Conservation (phyloP, 2,888 invertebrate species). For the Spilosoma lubricipeda region DNA sequence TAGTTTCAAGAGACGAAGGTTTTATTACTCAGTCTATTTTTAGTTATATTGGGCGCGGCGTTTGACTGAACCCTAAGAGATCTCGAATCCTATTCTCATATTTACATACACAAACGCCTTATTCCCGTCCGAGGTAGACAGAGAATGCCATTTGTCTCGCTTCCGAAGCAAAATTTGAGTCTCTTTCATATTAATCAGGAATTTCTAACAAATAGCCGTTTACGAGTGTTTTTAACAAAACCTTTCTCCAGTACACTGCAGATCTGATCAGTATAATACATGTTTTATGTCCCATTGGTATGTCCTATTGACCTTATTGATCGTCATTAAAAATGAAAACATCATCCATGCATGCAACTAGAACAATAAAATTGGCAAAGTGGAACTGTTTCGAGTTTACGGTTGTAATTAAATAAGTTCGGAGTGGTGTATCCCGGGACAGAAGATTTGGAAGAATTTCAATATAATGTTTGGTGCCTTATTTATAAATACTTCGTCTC, state of each 20-base stretch:
- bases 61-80: neutral
- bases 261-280: too few relatives aligned
- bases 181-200: too few relatives aligned
- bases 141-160: too few relatives aligned
- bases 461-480: constrained; percentile 27
- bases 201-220: too few relatives aligned
- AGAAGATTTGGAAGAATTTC: constrained; percentile 32
- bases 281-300: too few relatives aligned
- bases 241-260: too few relatives aligned
- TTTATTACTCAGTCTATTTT: neutral
- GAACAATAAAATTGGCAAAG: too few relatives aligned
- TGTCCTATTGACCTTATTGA: neutral
- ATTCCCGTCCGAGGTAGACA: neutral
- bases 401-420: constrained; percentile 21
- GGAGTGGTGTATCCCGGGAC: constrained; percentile 7
- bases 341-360: neutral
- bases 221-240: too few relatives aligned
- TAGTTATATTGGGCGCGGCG: neutral
- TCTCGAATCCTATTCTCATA: neutral
- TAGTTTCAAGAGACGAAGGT: neutral
- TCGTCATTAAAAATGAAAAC: neutral
- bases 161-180: too few relatives aligned
- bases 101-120: neutral
- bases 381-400: neutral
- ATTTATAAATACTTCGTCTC: constrained; percentile 38